These are phyloP conservation scores for Neodiprion pinetum DNA, from an alignment of 1,140 invertebrate species.

Conservation along the genomic window DNA sequence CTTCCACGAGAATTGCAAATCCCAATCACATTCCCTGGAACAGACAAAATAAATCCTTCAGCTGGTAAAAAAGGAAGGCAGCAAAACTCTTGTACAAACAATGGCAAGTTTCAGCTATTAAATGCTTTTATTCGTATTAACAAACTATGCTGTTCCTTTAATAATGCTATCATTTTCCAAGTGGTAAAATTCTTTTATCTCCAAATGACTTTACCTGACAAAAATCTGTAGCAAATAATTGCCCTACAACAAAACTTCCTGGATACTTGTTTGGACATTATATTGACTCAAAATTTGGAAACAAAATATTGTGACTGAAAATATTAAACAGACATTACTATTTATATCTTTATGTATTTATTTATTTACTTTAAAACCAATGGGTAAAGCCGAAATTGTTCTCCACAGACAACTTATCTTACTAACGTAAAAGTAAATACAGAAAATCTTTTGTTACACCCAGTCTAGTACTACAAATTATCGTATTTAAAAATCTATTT, in stretches of 20 bases:
- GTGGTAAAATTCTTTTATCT: constrained; percentile 17
- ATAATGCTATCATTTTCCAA: constrained; percentile 7
- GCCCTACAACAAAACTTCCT: too few species aligned
- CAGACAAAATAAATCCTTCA: constrained; percentile 67
- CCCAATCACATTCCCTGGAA: constrained; percentile 82
- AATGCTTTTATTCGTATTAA: constrained; percentile 5
- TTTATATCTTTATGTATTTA: too few species aligned
- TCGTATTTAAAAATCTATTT: not conserved
- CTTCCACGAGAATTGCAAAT: constrained; percentile 81
- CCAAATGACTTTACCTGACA: constrained; percentile 1
- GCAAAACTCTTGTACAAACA: constrained; percentile 35
- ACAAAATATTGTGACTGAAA: too few species aligned
- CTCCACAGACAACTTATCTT: too few species aligned
- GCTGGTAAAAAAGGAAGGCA: constrained; percentile 52
- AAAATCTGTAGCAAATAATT: not conserved
- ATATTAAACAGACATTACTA: too few species aligned
- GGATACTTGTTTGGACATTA: too few species aligned
- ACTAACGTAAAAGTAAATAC: too few species aligned
- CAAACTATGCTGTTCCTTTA: not conserved
- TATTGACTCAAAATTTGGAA: too few species aligned
- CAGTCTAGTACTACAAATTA: too few species aligned
- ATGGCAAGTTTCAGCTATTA: constrained; percentile 38
- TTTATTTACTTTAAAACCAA: too few species aligned
- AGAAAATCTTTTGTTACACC: too few species aligned
- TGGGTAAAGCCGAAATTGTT: too few species aligned